Percentiles rank a stretch among this genome's conserved stretches.
Conservation (phyloP, 2,797 vertebrate genomes). For the Orestias chungarensis region DNA sequence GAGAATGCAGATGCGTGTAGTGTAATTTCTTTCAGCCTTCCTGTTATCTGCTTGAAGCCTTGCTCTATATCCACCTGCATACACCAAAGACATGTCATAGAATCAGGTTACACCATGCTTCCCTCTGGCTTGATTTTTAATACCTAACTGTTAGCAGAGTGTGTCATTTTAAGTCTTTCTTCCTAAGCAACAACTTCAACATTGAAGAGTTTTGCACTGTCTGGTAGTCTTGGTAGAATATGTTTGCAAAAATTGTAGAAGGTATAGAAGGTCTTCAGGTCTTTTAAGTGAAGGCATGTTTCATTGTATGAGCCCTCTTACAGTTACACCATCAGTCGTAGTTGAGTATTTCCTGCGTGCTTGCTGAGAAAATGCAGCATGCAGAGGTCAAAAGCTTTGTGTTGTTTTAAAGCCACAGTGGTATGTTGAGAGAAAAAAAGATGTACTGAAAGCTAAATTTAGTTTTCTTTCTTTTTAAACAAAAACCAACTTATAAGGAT, state of each 20-base stretch:
- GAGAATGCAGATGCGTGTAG: background rate
- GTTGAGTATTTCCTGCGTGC: slow-evolving; percentile 47
- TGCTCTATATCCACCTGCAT: background rate
- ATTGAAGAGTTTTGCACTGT: background rate
- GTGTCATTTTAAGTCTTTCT: background rate
- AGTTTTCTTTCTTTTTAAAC: slow-evolving; percentile 41
- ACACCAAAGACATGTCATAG: background rate
- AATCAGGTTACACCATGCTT: background rate
- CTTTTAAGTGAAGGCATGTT: slow-evolving; percentile 36
- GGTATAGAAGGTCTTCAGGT: slow-evolving; percentile 23
- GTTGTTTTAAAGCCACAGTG: slow-evolving; percentile 60
- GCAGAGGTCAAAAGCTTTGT: slow-evolving; percentile 71
- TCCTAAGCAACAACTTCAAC: background rate
- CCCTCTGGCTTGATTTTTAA: background rate
- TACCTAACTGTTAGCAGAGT: background rate
- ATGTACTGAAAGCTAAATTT: slow-evolving; percentile 23
- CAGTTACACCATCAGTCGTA: background rate
- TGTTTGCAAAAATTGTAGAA: too few relatives aligned
- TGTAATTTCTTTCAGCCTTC: background rate
- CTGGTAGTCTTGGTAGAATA: too few relatives aligned
- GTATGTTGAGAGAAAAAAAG: slow-evolving; percentile 44
- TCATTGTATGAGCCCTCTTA: slow-evolving; percentile 45
- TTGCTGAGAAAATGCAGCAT: slow-evolving; percentile 58
- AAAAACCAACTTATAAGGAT: background rate
- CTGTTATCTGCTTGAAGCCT: background rate